A percentile compares a stretch with the other conserved stretches of the same genome.
These are phyloP conservation scores for Potamilus streckersoni DNA, from an alignment of 1,140 invertebrate genomes.

Conservation along the genomic window DNA sequence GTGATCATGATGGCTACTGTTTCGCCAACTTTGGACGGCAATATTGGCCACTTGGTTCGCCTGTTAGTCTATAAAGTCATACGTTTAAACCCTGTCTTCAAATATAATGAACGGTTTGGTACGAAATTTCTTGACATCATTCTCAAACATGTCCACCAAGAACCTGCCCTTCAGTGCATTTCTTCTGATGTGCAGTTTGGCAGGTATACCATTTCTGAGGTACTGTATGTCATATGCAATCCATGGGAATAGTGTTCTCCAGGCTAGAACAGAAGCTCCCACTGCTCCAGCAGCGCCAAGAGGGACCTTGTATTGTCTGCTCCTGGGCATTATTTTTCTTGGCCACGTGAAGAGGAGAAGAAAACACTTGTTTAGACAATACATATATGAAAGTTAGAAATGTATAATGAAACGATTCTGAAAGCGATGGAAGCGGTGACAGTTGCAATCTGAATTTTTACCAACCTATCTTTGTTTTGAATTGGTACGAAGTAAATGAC, in stretches of 20 bases:
- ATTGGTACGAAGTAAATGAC: too few relatives aligned
- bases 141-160: slow-evolving; percentile 51
- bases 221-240: slow-evolving; percentile 24
- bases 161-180: slow-evolving; percentile 1
- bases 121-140: slow-evolving; percentile 14
- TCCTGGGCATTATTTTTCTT: slow-evolving; percentile 6
- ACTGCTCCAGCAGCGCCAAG: slow-evolving; percentile 12
- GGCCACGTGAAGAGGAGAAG: too few relatives aligned
- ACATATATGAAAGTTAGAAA: too few relatives aligned
- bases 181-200: neutral
- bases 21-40: slow-evolving; percentile 30
- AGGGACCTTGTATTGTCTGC: neutral
- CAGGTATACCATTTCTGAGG: neutral
- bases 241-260: slow-evolving; percentile 25
- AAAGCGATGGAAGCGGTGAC: too few relatives aligned
- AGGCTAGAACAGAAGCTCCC: slow-evolving; percentile 8
- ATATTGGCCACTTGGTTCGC: slow-evolving; percentile 46
- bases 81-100: slow-evolving; percentile 42
- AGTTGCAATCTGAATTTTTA: too few relatives aligned
- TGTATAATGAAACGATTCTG: too few relatives aligned
- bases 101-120: slow-evolving; percentile 46
- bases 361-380: too few relatives aligned
- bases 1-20: slow-evolving; percentile 44
- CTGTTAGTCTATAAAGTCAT: slow-evolving; percentile 39
- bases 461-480: too few relatives aligned